Base-by-base conservation (phyloP, 2,888 invertebrate species). In the Pristionchus arcanus region DNA sequence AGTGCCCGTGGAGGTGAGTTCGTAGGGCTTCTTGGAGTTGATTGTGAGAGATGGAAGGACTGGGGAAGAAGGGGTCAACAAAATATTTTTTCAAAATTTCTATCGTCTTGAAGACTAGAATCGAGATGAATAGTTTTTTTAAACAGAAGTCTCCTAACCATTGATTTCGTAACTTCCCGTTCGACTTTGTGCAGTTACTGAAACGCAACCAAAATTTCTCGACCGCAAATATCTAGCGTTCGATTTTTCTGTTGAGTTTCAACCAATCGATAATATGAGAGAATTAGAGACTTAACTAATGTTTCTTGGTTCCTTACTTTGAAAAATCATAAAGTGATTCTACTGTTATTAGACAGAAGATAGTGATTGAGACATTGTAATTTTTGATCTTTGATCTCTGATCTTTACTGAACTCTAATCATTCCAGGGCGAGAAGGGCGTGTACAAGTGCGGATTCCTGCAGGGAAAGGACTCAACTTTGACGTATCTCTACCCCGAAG, bases 361-460 rank as follows among this genome's bases (percentile, higher is more conserved):
- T n/a, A n/a, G n/a, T n/a, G n/a, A n/a, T n/a, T n/a, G n/a, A n/a
- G n/a, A n/a, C n/a, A n/a, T 7, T 28, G 1, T 28, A 9, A n/a
- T 68, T 7, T 15, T 11, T 28, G 68, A 68, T 31, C 68, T 68
- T n/a, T 25, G 66, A n/a, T 66, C 66, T 66, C 66, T n/a, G n/a
- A 66, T 5, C 21, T n/a, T n/a, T n/a, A 59, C 59, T 21, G 19
- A 21, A n/a, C n/a, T n/a, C n/a, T 25, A 59, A 59, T 59, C 21
- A 25, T 91, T 93, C 37, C 85, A 94, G 93, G 93, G 92, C 21
- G 90, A 93, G 86, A 91, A 91, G 21, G 92, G 93, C n/a, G 92
- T 93, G 13, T 94, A 92, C 92, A 94, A 94, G 90, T 93, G 93
- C 86, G 94, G 92, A 13, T 89, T 94, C 42, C 91, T 94, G 87